Conservation (phyloP, 2,113 vertebrate genomes). For the Heterotis niloticus region DNA sequence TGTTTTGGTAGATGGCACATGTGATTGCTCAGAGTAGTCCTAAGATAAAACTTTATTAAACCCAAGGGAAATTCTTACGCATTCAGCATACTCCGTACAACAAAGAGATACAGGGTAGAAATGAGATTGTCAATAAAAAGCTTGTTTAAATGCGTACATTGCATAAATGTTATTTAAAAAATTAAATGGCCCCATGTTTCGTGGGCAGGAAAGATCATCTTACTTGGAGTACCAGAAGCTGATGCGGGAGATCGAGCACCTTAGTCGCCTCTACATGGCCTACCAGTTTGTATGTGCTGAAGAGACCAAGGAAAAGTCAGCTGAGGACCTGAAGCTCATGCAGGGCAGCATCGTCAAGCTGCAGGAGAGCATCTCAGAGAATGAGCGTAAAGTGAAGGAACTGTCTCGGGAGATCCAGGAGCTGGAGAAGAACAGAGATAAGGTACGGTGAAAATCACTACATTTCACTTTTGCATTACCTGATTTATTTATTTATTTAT, state of each 20-base stretch:
- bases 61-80: too few relatives aligned
- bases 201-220: conserved; percentile 72
- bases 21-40: too few relatives aligned
- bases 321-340: conserved; percentile 73
- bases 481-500: too few relatives aligned
- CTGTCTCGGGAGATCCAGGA: conserved; percentile 72
- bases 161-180: background rate
- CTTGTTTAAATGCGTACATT: background rate
- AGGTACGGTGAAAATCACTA: conserved; percentile 57
- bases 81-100: too few relatives aligned
- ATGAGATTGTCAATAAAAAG: background rate
- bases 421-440: conserved; percentile 75
- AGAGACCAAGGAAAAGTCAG: conserved; percentile 70
- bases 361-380: conserved; percentile 66
- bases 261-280: conserved; percentile 76
- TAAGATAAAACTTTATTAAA: too few relatives aligned
- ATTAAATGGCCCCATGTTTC: too few relatives aligned
- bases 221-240: conserved; percentile 92
- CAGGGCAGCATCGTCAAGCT: conserved; percentile 63
- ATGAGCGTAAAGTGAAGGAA: conserved; percentile 66
- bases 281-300: conserved; percentile 82
- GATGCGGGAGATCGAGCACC: conserved; percentile 75
- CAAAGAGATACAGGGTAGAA: too few relatives aligned
- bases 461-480: background rate
- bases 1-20: too few relatives aligned